Evolutionary conservation across 2,113 vertebrate genomes (phyloP), one percentile per base, ranked within the genome.

Genomic region (Pseudopodoces humilis): DNA sequence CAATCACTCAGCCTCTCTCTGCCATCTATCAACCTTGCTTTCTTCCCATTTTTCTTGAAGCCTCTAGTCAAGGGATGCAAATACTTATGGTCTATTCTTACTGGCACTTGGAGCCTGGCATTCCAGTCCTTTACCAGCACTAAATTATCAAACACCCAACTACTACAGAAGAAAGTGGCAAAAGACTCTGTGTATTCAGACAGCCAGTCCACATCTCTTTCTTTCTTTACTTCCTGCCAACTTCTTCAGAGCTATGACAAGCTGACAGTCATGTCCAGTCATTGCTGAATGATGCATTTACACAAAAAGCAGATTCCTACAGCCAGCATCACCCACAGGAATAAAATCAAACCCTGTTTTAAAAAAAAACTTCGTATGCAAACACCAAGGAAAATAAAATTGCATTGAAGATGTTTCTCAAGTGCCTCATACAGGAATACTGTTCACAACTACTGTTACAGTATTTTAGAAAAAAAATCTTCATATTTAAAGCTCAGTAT

Each of bases 371-470:
- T 17, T 44, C 47, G 25, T 18, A 70, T 1, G 2, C n/a, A 53
- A 90, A 84, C 35, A 50, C 4, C 14, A 37, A 31, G 44, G 33
- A 23, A 83, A 90, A 70, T 15, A 65, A 89, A 91, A 56, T 3
- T 4, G 18, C 37, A 79, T 0, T 76, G 53, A 82, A 79, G 74
- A 69, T 22, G 49, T 7, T 79, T 75, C 55, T 55, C 35, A 27
- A 0, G 3, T 5, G 15, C 9, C 78, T 80, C 46, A 65, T 15
- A 19, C 3, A 64, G 27, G 4, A 81, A 8, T 15, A 23, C 5
- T 44, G 19, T 19, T 52, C 0, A 0, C 39, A 82, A 33, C 8
- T 33, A 37, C 15, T 49, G 15, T 15, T 15, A 10, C 44, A 39
- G 13, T 15, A 49, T 21, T 79, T 85, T 10, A 31, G 17, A 4